A percentile compares a stretch with the other conserved stretches of the same genome.
These are phyloP conservation scores for Dendrocincla tyrannina DNA, from an alignment of 2,797 vertebrate species.

Conservation along the genomic window DNA sequence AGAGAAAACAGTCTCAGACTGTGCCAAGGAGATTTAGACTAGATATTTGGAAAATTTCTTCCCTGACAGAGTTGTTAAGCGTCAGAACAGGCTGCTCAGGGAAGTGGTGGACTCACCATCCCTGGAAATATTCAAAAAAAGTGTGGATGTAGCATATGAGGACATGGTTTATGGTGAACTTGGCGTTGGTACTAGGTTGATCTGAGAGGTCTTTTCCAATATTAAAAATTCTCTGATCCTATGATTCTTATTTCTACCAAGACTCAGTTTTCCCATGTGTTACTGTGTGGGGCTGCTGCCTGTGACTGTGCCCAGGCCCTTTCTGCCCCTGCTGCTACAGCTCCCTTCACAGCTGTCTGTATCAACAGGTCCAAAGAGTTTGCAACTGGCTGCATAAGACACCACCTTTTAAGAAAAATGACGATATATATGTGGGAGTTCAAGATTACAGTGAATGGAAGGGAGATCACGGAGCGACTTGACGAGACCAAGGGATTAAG, in stretches of 20 bases:
- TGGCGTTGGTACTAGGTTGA: neutral
- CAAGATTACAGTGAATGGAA: too few relatives aligned
- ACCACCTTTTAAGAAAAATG: neutral
- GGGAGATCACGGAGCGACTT: too few relatives aligned
- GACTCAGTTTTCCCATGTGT: neutral
- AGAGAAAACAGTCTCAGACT: neutral
- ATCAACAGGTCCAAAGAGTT: neutral
- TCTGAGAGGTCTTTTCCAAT: neutral
- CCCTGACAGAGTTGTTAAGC: neutral
- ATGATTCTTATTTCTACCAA: neutral
- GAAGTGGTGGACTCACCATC: rapidly evolving
- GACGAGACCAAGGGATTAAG: too few relatives aligned
- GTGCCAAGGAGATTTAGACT: neutral
- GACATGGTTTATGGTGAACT: neutral
- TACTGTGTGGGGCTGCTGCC: neutral
- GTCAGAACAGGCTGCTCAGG: neutral
- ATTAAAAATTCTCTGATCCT: too few relatives aligned
- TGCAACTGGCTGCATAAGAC: rapidly evolving
- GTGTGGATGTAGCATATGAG: neutral
- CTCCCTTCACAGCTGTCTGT: neutral
- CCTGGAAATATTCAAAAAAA: neutral
- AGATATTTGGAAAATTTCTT: neutral
- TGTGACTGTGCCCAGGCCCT: neutral
- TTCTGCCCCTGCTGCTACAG: neutral
- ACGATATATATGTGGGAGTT: too few relatives aligned